Conservation (phyloP, 2,797 vertebrate species). For the Pseudochirops cupreus region DNA sequence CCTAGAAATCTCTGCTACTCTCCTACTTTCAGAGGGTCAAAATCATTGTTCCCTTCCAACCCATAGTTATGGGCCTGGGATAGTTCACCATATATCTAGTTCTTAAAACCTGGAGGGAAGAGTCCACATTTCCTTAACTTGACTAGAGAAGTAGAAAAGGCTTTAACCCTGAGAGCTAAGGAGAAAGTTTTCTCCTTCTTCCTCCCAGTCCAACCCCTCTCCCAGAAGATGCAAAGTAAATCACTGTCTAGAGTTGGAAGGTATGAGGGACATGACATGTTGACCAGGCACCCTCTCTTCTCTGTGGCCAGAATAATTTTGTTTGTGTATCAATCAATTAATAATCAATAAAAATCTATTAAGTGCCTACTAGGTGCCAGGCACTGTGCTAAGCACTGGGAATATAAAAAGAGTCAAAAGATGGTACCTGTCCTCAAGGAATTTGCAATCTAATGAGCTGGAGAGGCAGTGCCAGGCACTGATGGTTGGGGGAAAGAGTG, state of each 20-base stretch:
- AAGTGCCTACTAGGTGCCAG: neutral
- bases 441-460: neutral
- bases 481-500: neutral
- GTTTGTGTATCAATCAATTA: neutral
- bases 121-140: neutral
- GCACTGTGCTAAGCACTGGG: neutral
- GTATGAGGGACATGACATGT: neutral
- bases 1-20: conserved; percentile 51
- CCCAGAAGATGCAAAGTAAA: neutral
- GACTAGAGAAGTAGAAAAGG: neutral
- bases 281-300: neutral
- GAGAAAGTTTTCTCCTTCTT: neutral
- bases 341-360: neutral
- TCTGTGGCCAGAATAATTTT: neutral
- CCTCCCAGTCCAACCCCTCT: neutral
- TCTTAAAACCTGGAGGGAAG: neutral
- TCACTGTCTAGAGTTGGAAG: neutral
- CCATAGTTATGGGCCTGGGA: neutral
- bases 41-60: neutral
- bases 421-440: neutral
- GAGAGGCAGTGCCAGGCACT: neutral
- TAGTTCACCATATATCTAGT: neutral
- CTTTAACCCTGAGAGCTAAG: neutral
- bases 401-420: neutral
- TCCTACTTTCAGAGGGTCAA: neutral